Base-by-base conservation (phyloP, 2,888 invertebrate species). In the Acleris literana region DNA sequence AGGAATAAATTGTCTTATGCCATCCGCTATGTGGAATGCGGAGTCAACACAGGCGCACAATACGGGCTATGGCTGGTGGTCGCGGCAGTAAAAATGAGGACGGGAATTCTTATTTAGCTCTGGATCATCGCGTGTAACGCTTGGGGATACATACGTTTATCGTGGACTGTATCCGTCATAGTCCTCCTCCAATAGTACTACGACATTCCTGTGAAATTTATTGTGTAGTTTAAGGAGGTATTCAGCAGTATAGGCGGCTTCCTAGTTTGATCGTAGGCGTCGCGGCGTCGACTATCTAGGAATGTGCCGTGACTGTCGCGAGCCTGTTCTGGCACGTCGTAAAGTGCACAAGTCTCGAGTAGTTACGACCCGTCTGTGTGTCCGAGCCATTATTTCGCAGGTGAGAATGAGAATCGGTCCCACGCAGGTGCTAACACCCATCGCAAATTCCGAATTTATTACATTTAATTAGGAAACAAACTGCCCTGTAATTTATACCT, bases 311-410 rank as follows among this genome's bases (percentile, higher is more conserved):
- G 79, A 75, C 77, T 80, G 76, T 83, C 76, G 75, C 71, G 69
- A 71, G 75, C 71, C 70, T 71, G 73, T 76, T 74, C 77, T 62
- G 70, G 76, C 65, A 71, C 76, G 82, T 76, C 78, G 79, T 87
- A 86, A 88, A 87, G 75, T 83, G 82, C 83, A 86, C 82, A 84
- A 82, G 82, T 82, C 86, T 81, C 81, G 77, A 76, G 80, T 75
- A 79, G 76, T 78, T 80, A 79, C 74, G 74, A 72, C 70, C 74
- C 48, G 61, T 65, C 33, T 39, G 33, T 43, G 56, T 46, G 25
- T 33, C 56, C 39, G 18, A 65, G 44, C 46, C 51, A 62, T 25
- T 25, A 25, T 68, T 49, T 33, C 63, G 49, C 60, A 66, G 58
- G 66, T 69, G 70, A 57, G 56, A 56, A 61, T 63, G 55, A 62